Conservation (phyloP, 1,140 invertebrate genomes). For the Bombus turneri region DNA sequence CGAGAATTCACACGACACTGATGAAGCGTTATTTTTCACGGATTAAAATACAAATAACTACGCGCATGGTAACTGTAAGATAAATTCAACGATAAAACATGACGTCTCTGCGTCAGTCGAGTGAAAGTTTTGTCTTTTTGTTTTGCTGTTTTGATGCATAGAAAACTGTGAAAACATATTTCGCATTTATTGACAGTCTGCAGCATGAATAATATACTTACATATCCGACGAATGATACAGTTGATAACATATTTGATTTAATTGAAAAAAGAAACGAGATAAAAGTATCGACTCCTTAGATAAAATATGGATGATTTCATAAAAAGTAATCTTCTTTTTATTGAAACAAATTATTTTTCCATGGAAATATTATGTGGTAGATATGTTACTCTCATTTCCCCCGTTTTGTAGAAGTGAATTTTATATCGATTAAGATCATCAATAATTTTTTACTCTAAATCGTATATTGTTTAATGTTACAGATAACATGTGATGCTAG, state of each 20-base stretch:
- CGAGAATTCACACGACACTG: background rate
- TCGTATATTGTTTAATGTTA: background rate
- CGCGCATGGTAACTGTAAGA: background rate
- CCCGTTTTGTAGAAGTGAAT: background rate
- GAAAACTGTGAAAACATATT: slow-evolving; percentile 30
- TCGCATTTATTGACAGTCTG: background rate
- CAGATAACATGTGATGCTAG: background rate
- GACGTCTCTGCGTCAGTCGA: background rate
- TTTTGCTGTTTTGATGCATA: slow-evolving; percentile 33
- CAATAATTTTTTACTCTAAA: background rate
- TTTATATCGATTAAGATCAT: background rate
- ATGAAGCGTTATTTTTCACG: slow-evolving; percentile 2
- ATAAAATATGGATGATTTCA: background rate
- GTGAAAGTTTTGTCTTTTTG: background rate
- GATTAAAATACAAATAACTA: background rate
- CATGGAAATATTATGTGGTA: background rate
- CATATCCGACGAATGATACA: background rate
- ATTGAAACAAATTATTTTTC: background rate
- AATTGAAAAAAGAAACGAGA: background rate
- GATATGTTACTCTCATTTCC: background rate
- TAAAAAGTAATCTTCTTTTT: background rate
- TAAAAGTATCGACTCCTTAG: background rate
- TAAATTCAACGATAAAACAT: background rate
- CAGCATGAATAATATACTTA: background rate
- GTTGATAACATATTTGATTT: background rate